These are phyloP conservation scores for Trachelus troglodyta DNA, from an alignment of 2,888 invertebrate species.

Conservation along the genomic window DNA sequence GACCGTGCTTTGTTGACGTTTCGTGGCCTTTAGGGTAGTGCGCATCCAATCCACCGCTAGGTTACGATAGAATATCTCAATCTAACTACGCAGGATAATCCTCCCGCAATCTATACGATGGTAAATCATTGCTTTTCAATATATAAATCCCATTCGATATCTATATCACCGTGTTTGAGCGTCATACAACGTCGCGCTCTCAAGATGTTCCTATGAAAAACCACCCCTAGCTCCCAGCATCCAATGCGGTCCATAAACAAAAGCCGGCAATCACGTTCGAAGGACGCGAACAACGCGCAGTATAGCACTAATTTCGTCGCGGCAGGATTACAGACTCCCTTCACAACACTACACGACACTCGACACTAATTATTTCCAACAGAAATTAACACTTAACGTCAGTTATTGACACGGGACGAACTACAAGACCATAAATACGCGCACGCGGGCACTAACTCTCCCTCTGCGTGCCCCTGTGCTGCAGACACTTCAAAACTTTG, in stretches of 20 bases:
- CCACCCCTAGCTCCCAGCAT: conserved; percentile 4
- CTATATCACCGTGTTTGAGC: neutral
- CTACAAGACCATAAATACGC: conserved; percentile 34
- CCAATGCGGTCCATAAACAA: conserved; percentile 9
- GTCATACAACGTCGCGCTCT: neutral
- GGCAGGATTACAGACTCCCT: neutral
- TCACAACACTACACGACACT: conserved; percentile 9
- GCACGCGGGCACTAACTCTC: conserved; percentile 36
- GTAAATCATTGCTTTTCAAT: neutral
- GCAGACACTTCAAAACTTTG: conserved; percentile 42
- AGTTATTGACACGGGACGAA: conserved; percentile 26
- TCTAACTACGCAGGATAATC: neutral
- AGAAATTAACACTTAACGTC: neutral
- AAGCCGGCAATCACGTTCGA: conserved; percentile 3
- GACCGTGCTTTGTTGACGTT: conserved; percentile 1
- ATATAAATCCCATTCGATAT: neutral
- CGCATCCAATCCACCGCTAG: neutral
- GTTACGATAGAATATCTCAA: neutral
- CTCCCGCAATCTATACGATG: neutral
- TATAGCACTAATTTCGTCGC: conserved; percentile 4
- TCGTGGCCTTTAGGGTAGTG: neutral
- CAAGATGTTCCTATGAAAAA: neutral
- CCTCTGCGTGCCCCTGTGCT: conserved; percentile 30
- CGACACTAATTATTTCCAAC: neutral
- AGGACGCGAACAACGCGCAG: conserved; percentile 3